Evolutionary conservation across 2,888 invertebrate genomes (phyloP).

Genomic region (Athripsodes cinereus): DNA sequence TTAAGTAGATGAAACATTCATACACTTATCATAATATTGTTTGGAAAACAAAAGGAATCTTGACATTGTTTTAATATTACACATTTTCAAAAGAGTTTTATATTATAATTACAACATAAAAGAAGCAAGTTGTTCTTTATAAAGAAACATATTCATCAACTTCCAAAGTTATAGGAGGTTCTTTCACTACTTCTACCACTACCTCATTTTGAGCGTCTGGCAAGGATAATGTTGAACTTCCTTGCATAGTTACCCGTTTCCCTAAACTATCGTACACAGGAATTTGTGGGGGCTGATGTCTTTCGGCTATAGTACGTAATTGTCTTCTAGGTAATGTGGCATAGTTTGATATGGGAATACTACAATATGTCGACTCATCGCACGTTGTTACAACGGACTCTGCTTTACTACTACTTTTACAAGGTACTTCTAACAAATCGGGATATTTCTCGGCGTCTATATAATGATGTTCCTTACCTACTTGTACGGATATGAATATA

Average conservation of each 20-base stretch:
- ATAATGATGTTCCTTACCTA: conserved; percentile 60
- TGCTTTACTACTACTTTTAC: conserved; percentile 40
- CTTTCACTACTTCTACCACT: conserved; percentile 17
- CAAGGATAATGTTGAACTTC: conserved; percentile 25
- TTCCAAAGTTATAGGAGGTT: conserved; percentile 25
- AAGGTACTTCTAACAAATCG: conserved; percentile 64
- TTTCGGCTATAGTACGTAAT: conserved; percentile 17
- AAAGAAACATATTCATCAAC: conserved; percentile 27
- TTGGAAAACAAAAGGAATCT: conserved; percentile 1
- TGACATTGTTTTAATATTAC: neutral
- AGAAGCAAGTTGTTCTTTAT: no score
- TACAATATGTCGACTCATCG: conserved; percentile 21
- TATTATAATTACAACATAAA: neutral
- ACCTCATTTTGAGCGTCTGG: conserved; percentile 26
- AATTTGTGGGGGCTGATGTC: conserved; percentile 12
- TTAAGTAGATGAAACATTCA: neutral
- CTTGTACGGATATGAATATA: conserved; percentile 67
- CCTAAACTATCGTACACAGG: conserved; percentile 26
- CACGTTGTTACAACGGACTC: conserved; percentile 9
- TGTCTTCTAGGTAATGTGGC: conserved; percentile 46
- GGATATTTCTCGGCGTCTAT: conserved; percentile 59
- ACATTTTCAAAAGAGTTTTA: neutral
- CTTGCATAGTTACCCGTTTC: conserved; percentile 26
- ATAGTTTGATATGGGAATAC: conserved; percentile 37
- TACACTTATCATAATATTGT: neutral